Evolutionary conservation across 2,888 invertebrate species (phyloP), one percentile per base, ranked within the genome.

Genomic region (Eristalis tenax): DNA sequence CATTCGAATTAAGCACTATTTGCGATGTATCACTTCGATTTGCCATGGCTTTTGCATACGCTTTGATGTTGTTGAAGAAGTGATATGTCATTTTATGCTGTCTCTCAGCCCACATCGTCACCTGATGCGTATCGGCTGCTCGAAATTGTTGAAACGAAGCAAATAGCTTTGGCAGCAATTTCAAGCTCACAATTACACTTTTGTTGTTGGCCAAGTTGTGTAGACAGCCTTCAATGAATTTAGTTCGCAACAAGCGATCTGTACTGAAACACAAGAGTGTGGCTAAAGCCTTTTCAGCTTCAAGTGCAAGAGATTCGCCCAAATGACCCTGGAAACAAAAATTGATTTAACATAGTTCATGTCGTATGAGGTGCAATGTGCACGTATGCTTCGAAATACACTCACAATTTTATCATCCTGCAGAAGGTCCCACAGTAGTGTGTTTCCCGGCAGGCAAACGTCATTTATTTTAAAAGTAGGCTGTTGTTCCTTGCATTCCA

Each of bases 161-260:
- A 90, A 99, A 95, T 65, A 99, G 93, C 92, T 98, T 98, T 15
- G 98, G 98, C 83, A 99, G 93, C 77, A 99, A 93, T 75, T 98
- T 95, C 88, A 99, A 93, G 4, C 98, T 98, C 0, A 98, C 96
- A 10, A 98, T 97, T 26, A 98, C 98, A 89, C 98, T 98, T 95
- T 95, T 95, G 93, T 98, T 97, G 89, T 96, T 96, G 15, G 97
- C 96, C 86, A 98, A 94, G 93, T 98, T 98, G 90, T 97, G 96
- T 64, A 98, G 94, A 90, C 98, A 98, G 10, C 98, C 98, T 93
- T 98, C 98, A 89, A 99, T 98, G 91, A 99, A 99, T 93, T 98
- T 98, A 93, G 98, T 97, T 77, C 98, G 94, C 89, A 98, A 97
- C 87, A 97, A 95, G 89, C 97, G 96, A 92, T 98, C 98, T 1